Evolutionary conservation across 2,113 vertebrate species (phyloP).

Genomic region (Pitta sordida): DNA sequence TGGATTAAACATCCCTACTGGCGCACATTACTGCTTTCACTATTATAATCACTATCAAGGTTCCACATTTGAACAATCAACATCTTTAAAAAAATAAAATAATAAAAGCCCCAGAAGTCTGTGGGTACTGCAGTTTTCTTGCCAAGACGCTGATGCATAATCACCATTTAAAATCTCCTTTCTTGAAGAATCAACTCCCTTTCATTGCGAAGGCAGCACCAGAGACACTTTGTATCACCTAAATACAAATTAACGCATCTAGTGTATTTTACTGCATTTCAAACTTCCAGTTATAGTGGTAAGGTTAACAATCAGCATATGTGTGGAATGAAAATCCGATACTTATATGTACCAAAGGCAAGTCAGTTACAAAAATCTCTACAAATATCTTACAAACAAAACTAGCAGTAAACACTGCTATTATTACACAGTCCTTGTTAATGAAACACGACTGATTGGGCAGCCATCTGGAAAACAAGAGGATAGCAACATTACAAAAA

Average conservation of each 20-base stretch:
- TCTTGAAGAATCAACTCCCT: background rate
- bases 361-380: conserved; percentile 8
- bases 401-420: background rate
- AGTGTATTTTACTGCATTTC: background rate
- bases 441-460: conserved; percentile 14
- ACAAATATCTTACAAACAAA: background rate
- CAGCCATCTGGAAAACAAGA: conserved; percentile 14
- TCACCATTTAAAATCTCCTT: background rate
- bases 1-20: background rate
- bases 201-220: background rate
- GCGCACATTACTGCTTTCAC: background rate
- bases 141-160: background rate
- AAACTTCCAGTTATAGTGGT: background rate
- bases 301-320: background rate
- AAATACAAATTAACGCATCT: background rate
- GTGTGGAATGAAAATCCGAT: conserved; percentile 33
- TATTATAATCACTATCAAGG: background rate
- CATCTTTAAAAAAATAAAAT: background rate
- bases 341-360: background rate
- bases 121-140: background rate
- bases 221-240: background rate
- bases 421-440: background rate
- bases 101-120: background rate
- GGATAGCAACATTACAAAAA: background rate
- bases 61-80: background rate